Conservation (phyloP, 2,797 vertebrate genomes). For the Chiloscyllium punctatum region DNA sequence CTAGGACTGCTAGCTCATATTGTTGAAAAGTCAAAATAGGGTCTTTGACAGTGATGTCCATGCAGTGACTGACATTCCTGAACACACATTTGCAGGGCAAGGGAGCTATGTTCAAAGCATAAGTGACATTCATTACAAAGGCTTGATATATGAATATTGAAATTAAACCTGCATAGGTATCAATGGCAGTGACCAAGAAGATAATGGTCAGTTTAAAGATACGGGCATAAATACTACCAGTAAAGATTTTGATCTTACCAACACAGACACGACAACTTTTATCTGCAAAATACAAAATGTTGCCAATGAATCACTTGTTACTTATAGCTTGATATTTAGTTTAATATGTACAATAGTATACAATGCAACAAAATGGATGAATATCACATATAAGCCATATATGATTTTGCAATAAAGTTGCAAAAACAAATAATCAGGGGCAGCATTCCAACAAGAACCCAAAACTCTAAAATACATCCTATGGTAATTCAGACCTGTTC, state of each 20-base stretch:
- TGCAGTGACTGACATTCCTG: neutral
- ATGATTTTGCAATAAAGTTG: neutral
- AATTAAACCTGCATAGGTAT: neutral
- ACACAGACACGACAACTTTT: neutral
- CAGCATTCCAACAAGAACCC: neutral
- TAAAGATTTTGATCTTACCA: neutral
- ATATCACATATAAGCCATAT: neutral
- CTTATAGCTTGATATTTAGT: neutral
- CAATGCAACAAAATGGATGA: neutral
- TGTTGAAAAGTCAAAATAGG: neutral
- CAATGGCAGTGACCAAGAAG: neutral
- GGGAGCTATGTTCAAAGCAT: neutral
- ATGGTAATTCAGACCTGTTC: neutral
- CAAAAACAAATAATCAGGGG: neutral
- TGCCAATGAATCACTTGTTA: neutral
- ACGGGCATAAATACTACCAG: neutral
- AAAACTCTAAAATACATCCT: neutral
- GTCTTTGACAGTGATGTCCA: neutral
- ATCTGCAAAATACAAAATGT: neutral
- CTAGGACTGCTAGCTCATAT: neutral
- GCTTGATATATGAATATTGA: neutral
- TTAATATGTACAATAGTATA: neutral
- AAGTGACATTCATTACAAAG: neutral
- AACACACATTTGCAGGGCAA: slow-evolving; percentile 11
- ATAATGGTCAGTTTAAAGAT: neutral